Evolutionary conservation across 2,113 vertebrate species (phyloP), one percentile per base, ranked within the genome.

Genomic region (Panthera uncia): DNA sequence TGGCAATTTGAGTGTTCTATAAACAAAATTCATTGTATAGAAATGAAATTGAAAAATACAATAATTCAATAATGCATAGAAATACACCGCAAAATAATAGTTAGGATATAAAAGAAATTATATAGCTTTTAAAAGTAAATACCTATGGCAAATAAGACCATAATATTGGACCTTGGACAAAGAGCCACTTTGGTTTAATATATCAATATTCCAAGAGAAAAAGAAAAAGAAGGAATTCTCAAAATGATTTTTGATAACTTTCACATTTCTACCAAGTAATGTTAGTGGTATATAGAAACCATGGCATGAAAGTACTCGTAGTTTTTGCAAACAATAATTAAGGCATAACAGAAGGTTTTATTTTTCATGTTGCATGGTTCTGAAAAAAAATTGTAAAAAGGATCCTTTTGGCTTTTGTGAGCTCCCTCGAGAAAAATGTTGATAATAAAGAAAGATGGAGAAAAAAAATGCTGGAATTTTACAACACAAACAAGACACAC

Each of bases 401-500:
- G 45, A 82, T 87, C 10, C 38, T 91, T 97, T 96, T 93, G 89
- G 79, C 55, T 96, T 92, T 95, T 94, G 76, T 93, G 65, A 90
- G 38, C 78, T 94, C 83, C 84, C 45, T 94, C 87, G 73, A 95
- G 81, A 96, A 96, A 97, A 98, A 84, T 81, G 55, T 57, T 94
- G 83, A 93, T 94, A 97, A 97, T 57, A 91, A 90, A 87, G 45
- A 90, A 95, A 97, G 85, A 90, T 25, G 48, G 36, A 45, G 69
- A 63, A 21, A 7, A 92, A 95, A 96, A 92, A 92, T 61, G 79
- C 82, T 95, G 66, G 90, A 89, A 92, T 97, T 95, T 84, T 98
- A 19, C 92, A 97, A 97, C 61, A 97, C 90, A 97, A 96, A 96
- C 80, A 98, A 95, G 83, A 93, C 84, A 85, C 65, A 94, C n/a